phyloP scores from a whole-genome alignment of 2,797 vertebrate species.

The Melanitta fusca region DNA sequence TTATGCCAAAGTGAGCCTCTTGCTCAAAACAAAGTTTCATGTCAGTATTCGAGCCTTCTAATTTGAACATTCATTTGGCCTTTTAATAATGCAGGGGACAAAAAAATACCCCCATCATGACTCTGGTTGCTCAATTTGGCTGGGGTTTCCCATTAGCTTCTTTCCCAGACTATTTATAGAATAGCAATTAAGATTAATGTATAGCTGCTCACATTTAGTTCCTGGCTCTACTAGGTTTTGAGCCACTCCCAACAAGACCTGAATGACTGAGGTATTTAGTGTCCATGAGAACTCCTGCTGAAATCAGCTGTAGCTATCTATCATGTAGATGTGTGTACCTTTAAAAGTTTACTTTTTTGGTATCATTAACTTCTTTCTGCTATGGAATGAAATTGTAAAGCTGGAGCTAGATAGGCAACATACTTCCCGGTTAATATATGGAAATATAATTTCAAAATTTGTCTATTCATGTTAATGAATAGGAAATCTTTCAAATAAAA shows the following conservation, averaged over 20 bases:
- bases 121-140: constrained; percentile 50
- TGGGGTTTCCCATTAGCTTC: constrained; percentile 50
- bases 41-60: constrained; percentile 15
- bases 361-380: neutral
- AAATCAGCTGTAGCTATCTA: constrained; percentile 33
- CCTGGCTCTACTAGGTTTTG: constrained; percentile 42
- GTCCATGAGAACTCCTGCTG: constrained; percentile 24
- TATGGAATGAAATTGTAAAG: neutral
- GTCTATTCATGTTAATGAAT: neutral
- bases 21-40: constrained; percentile 1
- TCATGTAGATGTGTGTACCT: neutral
- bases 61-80: constrained; percentile 22
- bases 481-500: neutral
- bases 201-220: constrained; percentile 37
- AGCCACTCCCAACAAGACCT: constrained; percentile 55
- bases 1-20: neutral
- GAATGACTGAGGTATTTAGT: constrained; percentile 26
- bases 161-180: constrained; percentile 69
- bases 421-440: neutral
- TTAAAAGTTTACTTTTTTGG: neutral
- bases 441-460: neutral
- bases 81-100: constrained; percentile 31
- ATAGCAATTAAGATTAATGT: constrained; percentile 65
- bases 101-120: constrained; percentile 15
- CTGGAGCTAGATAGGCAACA: neutral